phyloP scores from a whole-genome alignment of 2,113 vertebrate genomes.

The Tautogolabrus adspersus region DNA sequence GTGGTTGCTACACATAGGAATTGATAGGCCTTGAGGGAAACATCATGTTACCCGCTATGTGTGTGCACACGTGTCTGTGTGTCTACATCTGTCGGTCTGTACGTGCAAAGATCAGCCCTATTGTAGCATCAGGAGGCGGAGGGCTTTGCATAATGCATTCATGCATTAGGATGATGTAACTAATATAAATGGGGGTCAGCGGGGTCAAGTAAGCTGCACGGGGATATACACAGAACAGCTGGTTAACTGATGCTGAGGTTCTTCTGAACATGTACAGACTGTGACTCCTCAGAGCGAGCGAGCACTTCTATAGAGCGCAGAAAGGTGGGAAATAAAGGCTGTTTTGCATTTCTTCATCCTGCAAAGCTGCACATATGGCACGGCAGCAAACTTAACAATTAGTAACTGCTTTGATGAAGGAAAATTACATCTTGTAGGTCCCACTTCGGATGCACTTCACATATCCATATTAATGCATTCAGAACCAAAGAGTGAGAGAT shows the following conservation, averaged over 20 bases:
- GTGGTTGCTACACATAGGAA: conserved; percentile 83
- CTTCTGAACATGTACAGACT: background rate
- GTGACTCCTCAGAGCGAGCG: conserved; percentile 4
- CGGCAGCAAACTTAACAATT: conserved; percentile 94
- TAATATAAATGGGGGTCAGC: conserved; percentile 46
- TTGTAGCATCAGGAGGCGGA: conserved; percentile 16
- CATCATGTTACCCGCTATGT: conserved; percentile 72
- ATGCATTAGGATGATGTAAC: conserved; percentile 40
- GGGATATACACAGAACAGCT: conserved; percentile 37
- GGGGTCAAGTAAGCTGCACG: conserved; percentile 35
- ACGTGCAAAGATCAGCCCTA: conserved; percentile 25
- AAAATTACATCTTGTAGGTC: conserved; percentile 96
- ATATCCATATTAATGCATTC: conserved; percentile 98
- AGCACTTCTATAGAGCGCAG: conserved; percentile 1
- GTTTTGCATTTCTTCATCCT: conserved; percentile 79
- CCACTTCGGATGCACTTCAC: conserved; percentile 94
- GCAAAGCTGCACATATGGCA: conserved; percentile 93
- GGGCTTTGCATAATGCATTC: conserved; percentile 40
- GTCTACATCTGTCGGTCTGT: conserved; percentile 44
- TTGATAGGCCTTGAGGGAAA: conserved; percentile 83
- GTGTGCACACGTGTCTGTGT: conserved; percentile 35
- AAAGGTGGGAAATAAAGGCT: conserved; percentile 23
- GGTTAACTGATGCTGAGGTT: conserved; percentile 23
- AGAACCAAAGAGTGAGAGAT: conserved; percentile 94
- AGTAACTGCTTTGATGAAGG: conserved; percentile 95